Conservation (phyloP, 2,888 invertebrate genomes). For the Acholoe squamosa region DNA sequence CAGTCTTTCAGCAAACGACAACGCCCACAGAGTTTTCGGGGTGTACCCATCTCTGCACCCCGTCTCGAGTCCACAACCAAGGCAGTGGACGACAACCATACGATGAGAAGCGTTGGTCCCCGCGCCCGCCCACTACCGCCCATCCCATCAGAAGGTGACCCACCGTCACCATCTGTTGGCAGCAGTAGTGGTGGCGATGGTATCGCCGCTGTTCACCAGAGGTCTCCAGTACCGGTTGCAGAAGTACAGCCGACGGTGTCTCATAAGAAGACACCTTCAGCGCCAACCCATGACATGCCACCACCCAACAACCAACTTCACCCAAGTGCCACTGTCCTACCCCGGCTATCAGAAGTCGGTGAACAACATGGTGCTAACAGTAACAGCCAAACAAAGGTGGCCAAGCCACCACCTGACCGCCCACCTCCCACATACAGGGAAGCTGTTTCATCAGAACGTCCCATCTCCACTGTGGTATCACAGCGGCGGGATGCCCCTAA, state of each 20-base stretch:
- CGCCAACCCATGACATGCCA: neutral
- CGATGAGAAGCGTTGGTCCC: slow-evolving; percentile 54
- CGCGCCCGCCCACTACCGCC: slow-evolving; percentile 47
- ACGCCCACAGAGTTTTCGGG: slow-evolving; percentile 61
- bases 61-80: slow-evolving; percentile 59
- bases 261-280: neutral
- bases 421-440: slow-evolving; percentile 60
- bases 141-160: slow-evolving; percentile 18
- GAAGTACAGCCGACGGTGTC: slow-evolving; percentile 26
- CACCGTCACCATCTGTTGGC: neutral
- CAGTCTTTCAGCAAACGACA: slow-evolving; percentile 15
- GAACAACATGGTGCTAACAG: slow-evolving; percentile 40
- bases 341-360: neutral
- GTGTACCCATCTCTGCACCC: slow-evolving; percentile 57
- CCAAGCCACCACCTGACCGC: slow-evolving; percentile 21
- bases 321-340: slow-evolving; percentile 30
- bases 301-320: neutral
- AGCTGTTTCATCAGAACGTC: neutral
- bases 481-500: neutral
- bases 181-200: slow-evolving; percentile 29
- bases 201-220: slow-evolving; percentile 36
- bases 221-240: slow-evolving; percentile 14
- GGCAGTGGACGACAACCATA: slow-evolving; percentile 42
- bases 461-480: neutral
- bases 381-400: neutral